Evolutionary conservation across 2,113 vertebrate genomes (phyloP).

Genomic region (Corvus hawaiiensis): DNA sequence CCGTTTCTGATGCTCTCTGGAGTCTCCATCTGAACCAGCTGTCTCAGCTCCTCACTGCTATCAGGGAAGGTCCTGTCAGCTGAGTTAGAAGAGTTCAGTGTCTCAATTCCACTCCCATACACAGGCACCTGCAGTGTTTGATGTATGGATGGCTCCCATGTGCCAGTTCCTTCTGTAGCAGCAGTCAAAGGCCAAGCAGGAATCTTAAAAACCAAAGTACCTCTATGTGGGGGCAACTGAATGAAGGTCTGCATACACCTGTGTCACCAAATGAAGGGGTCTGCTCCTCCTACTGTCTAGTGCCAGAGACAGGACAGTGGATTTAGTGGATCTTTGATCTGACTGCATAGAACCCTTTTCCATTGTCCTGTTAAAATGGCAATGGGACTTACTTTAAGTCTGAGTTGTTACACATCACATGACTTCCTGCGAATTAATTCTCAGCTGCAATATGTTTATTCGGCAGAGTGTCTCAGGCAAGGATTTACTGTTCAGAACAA

Average conservation of each 20-base stretch:
- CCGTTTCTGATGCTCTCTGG: neutral
- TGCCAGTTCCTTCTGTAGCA: neutral
- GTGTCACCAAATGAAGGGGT: neutral
- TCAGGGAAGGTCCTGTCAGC: neutral
- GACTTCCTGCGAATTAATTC: neutral
- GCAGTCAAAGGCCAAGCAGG: neutral
- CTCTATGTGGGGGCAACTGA: neutral
- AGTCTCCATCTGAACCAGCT: neutral
- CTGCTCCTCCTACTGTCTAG: neutral
- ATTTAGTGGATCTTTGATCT: neutral
- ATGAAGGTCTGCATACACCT: neutral
- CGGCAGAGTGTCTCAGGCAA: neutral
- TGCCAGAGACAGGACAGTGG: neutral
- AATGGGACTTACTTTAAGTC: neutral
- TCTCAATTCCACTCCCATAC: neutral
- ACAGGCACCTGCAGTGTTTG: neutral
- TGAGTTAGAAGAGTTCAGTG: neutral
- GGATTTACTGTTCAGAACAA: neutral
- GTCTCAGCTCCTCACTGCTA: neutral
- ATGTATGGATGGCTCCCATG: fast-evolving
- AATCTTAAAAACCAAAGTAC: neutral
- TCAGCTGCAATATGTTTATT: neutral
- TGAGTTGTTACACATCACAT: neutral
- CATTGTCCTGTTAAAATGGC: neutral
- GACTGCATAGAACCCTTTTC: neutral